These are phyloP conservation scores for Papilio aristodemus DNA, from an alignment of 1,140 invertebrate species.

Conservation along the genomic window DNA sequence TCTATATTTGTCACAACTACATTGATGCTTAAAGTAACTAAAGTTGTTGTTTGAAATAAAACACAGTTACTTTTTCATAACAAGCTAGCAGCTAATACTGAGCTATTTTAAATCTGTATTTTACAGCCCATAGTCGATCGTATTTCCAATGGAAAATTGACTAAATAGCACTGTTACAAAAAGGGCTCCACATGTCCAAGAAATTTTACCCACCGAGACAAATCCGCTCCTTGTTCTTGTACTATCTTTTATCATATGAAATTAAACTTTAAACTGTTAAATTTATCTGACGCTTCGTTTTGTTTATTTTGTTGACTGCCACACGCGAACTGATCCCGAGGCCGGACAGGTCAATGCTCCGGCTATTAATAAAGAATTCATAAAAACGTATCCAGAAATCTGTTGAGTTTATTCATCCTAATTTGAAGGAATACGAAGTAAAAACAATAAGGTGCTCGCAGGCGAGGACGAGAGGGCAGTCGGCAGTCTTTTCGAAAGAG, in stretches of 20 bases:
- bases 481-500: too few species aligned
- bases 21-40: background rate
- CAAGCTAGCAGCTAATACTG: too few species aligned
- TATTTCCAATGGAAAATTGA: too few species aligned
- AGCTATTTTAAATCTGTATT: too few species aligned
- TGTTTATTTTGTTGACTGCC: constrained; percentile 1
- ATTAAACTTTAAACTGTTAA: constrained; percentile 6
- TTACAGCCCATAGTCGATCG: too few species aligned
- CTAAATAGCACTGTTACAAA: too few species aligned
- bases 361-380: constrained; percentile 6
- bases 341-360: constrained; percentile 14
- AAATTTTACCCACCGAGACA: too few species aligned
- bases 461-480: too few species aligned
- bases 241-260: background rate
- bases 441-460: background rate
- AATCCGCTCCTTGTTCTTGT: background rate
- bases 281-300: constrained; percentile 9
- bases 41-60: background rate
- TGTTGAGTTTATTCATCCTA: background rate
- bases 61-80: too few species aligned
- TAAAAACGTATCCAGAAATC: background rate
- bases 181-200: too few species aligned
- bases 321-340: background rate
- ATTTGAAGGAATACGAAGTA: background rate
- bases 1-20: background rate